A percentile compares a stretch with the other conserved stretches of the same genome.
Conservation (phyloP, 2,888 invertebrate genomes). For the Caenorhabditis sp. region DNA sequence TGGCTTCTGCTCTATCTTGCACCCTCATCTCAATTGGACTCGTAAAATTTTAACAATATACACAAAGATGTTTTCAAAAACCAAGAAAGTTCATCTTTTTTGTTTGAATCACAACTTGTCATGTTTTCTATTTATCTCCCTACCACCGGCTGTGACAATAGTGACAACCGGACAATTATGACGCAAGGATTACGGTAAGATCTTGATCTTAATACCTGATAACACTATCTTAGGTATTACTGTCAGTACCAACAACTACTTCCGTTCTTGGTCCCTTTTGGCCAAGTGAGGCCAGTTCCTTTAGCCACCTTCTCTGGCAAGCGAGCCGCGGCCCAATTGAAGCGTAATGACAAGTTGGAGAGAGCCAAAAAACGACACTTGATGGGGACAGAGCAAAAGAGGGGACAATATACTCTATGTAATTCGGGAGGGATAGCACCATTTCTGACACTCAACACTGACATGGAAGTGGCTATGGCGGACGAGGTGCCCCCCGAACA, state of each 20-base stretch:
- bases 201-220: slow-evolving; percentile 33
- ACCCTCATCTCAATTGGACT: slow-evolving; percentile 18
- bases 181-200: slow-evolving; percentile 44
- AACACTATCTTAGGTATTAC: slow-evolving; percentile 39
- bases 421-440: slow-evolving; percentile 54
- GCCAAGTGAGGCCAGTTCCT: not conserved
- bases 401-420: slow-evolving; percentile 21
- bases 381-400: slow-evolving; percentile 20
- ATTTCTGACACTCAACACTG: slow-evolving; percentile 38
- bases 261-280: slow-evolving; percentile 21
- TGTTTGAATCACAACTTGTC: no score
- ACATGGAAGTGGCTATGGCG: slow-evolving; percentile 28
- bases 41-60: slow-evolving; percentile 38
- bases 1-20: slow-evolving; percentile 18
- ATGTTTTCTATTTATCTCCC: not conserved
- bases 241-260: slow-evolving; percentile 26
- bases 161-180: slow-evolving; percentile 52
- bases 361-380: slow-evolving; percentile 29
- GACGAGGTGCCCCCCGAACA: slow-evolving; percentile 35
- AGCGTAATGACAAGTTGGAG: slow-evolving; percentile 48
- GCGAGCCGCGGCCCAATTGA: slow-evolving; percentile 13
- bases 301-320: not conserved
- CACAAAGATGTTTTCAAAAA: no score
- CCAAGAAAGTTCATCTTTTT: no score
- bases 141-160: slow-evolving; percentile 22